Conservation (phyloP, 2,888 invertebrate genomes). For the Oscheius sp. region DNA sequence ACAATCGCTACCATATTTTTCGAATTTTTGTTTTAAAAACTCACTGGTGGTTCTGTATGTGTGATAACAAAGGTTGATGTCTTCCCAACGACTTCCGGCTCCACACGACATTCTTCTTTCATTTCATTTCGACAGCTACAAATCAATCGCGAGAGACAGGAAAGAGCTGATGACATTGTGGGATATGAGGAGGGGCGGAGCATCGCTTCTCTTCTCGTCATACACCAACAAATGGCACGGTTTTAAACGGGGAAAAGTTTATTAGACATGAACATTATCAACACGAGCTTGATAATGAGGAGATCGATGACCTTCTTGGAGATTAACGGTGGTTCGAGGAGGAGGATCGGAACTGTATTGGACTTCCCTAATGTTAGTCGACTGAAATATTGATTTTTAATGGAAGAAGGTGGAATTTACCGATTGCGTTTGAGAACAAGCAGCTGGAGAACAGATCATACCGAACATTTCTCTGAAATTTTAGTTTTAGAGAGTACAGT, state of each 20-base stretch:
- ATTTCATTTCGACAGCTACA: not conserved
- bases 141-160: not conserved
- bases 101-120: too few relatives aligned
- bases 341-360: not conserved
- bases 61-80: too few relatives aligned
- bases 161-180: not conserved
- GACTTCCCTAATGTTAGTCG: too few relatives aligned
- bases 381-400: too few relatives aligned
- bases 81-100: too few relatives aligned
- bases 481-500: not conserved
- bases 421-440: too few relatives aligned
- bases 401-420: not conserved
- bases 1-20: too few relatives aligned
- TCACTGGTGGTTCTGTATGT: too few relatives aligned
- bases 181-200: too few relatives aligned
- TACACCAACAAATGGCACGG: too few relatives aligned
- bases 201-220: too few relatives aligned
- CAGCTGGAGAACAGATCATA: not conserved
- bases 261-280: constrained; percentile 9
- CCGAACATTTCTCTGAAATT: not conserved
- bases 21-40: too few relatives aligned
- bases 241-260: not conserved
- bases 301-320: not conserved
- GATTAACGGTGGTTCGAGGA: not conserved
- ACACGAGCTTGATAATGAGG: not conserved